Percentiles rank a stretch among this genome's conserved stretches.
Conservation (phyloP, 2,797 vertebrate genomes). For the Tamandua tetradactyla region DNA sequence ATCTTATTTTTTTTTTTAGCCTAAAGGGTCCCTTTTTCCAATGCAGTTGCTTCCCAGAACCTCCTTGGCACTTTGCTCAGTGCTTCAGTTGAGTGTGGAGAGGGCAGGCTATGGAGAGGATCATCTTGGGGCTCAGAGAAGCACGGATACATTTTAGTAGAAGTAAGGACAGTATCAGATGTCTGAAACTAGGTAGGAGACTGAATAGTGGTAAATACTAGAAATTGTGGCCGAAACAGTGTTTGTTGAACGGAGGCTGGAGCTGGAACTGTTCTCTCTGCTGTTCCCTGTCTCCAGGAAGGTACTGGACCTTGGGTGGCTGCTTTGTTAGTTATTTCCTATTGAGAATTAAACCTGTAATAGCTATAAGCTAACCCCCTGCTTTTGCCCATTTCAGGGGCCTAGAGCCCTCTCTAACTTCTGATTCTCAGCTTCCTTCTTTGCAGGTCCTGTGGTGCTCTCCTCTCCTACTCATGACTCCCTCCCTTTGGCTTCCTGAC, state of each 20-base stretch:
- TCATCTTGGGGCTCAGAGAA: conserved; percentile 26
- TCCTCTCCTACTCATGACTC: not conserved
- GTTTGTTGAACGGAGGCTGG: conserved; percentile 30
- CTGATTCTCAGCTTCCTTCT: conserved; percentile 20
- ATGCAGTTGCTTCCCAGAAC: not conserved
- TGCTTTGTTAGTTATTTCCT: conserved; percentile 44
- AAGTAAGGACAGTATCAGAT: not conserved
- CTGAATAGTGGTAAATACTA: conserved; percentile 11
- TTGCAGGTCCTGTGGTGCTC: conserved; percentile 48
- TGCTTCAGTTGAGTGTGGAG: not conserved
- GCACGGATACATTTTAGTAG: conserved; percentile 25
- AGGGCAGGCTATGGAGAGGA: conserved; percentile 26
- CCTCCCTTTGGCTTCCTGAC: conserved; percentile 39
- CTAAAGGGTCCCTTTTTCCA: not conserved
- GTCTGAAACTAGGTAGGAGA: conserved; percentile 12
- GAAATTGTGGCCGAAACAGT: not conserved
- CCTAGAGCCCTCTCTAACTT: conserved; percentile 20
- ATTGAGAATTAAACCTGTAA: conserved; percentile 28
- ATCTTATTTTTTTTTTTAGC: not conserved
- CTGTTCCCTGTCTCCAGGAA: not conserved
- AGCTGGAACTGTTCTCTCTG: conserved; percentile 37
- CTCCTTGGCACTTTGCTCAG: conserved; percentile 21
- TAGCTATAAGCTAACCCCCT: conserved; percentile 31
- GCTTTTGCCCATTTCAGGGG: conserved; percentile 37
- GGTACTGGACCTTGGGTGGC: not conserved